A percentile compares a stretch with the other conserved stretches of the same genome.
These are phyloP conservation scores for Girardinichthys multiradiatus DNA, from an alignment of 2,113 vertebrate genomes.

Conservation along the genomic window DNA sequence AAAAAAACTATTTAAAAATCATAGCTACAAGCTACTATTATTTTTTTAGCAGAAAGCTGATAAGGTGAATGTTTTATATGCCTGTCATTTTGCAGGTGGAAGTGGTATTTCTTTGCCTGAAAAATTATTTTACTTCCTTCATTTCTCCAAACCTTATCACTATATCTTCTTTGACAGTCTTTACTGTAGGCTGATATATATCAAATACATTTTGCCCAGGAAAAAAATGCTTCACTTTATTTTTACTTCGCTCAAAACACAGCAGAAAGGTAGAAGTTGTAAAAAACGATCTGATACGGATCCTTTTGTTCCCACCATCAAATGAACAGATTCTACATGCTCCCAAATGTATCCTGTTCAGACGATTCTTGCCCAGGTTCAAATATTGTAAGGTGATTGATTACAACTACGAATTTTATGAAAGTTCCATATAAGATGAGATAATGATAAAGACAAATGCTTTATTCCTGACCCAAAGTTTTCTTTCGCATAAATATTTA, in stretches of 20 bases:
- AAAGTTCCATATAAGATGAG: conserved; percentile 5
- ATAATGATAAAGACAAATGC: conserved; percentile 6
- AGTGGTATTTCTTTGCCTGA: conserved; percentile 31
- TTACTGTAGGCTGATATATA: conserved; percentile 42
- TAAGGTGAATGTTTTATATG: conserved; percentile 50
- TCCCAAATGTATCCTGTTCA: background rate
- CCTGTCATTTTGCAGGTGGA: conserved; percentile 49
- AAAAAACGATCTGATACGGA: conserved; percentile 10
- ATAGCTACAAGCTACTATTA: conserved; percentile 43
- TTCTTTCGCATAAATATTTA: conserved; percentile 4
- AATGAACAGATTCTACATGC: background rate
- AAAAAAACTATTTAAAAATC: conserved; percentile 49
- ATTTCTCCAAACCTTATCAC: conserved; percentile 42
- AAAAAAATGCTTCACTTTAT: conserved; percentile 31
- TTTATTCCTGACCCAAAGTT: background rate
- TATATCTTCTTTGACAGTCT: conserved; percentile 44
- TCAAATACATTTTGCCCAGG: conserved; percentile 25
- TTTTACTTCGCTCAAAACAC: conserved; percentile 35
- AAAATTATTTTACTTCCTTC: conserved; percentile 27
- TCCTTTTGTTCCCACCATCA: background rate
- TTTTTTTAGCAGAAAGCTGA: conserved; percentile 42
- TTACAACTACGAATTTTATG: background rate
- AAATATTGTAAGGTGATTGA: background rate
- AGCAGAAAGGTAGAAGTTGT: conserved; percentile 13
- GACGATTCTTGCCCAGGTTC: background rate